Base-by-base conservation (phyloP, 2,113 vertebrate genomes). In the Hippocampus abdominalis region DNA sequence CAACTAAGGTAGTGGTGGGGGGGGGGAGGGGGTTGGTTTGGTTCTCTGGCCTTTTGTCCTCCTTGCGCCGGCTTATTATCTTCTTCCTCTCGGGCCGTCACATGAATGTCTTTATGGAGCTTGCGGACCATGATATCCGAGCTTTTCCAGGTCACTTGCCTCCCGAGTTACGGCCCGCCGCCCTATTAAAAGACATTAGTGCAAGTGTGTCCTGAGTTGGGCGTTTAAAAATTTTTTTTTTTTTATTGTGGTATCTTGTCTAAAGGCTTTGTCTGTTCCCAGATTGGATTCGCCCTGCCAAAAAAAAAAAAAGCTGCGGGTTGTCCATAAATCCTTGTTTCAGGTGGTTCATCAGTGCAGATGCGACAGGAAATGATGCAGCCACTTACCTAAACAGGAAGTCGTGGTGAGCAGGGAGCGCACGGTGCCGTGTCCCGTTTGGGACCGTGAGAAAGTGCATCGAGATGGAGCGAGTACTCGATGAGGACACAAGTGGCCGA, bases 101-200 rank as follows among this genome's bases (percentile, higher is more conserved):
- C 81, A 79, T 72, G 63, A 66, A 70, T 66, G 71, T 84, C 82
- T 81, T 74, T 73, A 63, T n/a, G 39, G 68, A 82, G 64, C 69
- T 72, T 70, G 66, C 72, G 68, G 68, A 63, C 65, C 71, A 46
- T 76, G 71, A 51, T 79, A 44, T 68, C 64, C 46, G 29, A 46
- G 57, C 48, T 67, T 85, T 85, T 89, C 73, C 84, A 85, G 79
- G 80, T 87, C 87, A 85, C 48, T 84, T 84, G 69, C 63, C 68
- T 73, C 64, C 56, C 49, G 62, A 72, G 67, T 76, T 82, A 44
- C 64, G 40, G 36, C 8, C 68, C 64, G 23, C 65, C 39, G 49
- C 42, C 73, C 70, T 16, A 21, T 81, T 78, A 70, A 61, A 64
- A 77, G 40, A 77, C 77, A 70, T 80, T 64, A 64, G 46, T 36